These are phyloP conservation scores for Chironex yamaguchii DNA, from an alignment of 30 jellyfish, hydroid and myxozoan species.

Conservation along the genomic window DNA sequence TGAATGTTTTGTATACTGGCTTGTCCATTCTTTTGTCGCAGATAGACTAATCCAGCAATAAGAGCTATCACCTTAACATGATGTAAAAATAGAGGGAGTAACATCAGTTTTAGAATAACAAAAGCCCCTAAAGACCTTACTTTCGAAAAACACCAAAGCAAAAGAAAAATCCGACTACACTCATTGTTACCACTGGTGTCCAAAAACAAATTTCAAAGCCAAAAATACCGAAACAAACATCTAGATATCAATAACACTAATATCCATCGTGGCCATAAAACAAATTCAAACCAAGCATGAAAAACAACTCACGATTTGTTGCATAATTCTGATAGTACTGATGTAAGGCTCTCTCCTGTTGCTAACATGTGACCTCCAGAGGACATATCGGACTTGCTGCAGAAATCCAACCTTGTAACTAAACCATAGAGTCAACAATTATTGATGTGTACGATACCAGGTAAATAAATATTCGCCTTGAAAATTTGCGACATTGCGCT, in stretches of 20 bases:
- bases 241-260: too few relatives aligned
- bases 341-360: constrained; percentile 90
- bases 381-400: constrained; percentile 74
- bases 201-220: background rate
- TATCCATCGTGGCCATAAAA: background rate
- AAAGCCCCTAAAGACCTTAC: background rate
- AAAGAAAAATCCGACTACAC: background rate
- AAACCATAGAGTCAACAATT: too few relatives aligned
- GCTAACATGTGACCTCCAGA: constrained; percentile 90
- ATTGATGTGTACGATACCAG: too few relatives aligned
- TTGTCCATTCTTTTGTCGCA: constrained; percentile 80
- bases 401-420: constrained; percentile 90
- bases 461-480: too few relatives aligned
- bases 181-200: too few relatives aligned
- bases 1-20: constrained; percentile 81
- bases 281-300: too few relatives aligned
- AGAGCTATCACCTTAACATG: constrained; percentile 78
- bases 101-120: background rate
- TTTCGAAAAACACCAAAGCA: background rate
- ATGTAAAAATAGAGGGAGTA: background rate
- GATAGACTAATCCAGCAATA: constrained; percentile 90
- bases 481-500: too few relatives aligned
- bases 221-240: too few relatives aligned
- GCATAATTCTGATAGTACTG: constrained; percentile 70
- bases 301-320: constrained; percentile 70